Percentiles rank a stretch among this genome's conserved stretches.
These are phyloP conservation scores for Vannuccia rotundouncinata DNA, from an alignment of 2,888 invertebrate genomes.

Conservation along the genomic window DNA sequence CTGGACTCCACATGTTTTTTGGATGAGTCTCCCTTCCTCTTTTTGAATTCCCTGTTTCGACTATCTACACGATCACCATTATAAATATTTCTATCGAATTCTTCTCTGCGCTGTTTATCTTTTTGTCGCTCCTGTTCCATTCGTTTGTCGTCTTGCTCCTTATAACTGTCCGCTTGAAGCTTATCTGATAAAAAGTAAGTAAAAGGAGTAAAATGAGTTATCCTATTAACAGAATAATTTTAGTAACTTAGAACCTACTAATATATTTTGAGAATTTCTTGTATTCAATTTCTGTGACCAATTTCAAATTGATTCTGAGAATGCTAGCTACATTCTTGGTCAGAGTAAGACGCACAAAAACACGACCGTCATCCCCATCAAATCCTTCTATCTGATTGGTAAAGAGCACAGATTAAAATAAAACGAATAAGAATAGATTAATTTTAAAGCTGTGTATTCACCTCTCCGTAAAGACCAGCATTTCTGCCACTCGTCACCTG, in stretches of 20 bases:
- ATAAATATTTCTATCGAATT: not conserved
- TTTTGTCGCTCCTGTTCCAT: not conserved
- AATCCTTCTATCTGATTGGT: slow-evolving; percentile 47
- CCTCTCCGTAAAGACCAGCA: not conserved
- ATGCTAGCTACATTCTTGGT: slow-evolving; percentile 47
- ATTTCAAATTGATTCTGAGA: slow-evolving; percentile 71
- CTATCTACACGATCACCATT: not conserved
- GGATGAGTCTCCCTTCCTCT: too few species aligned
- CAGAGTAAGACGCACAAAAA: slow-evolving; percentile 50
- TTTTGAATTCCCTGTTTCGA: too few species aligned
- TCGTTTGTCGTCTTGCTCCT: not conserved
- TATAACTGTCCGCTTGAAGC: not conserved
- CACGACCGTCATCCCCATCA: slow-evolving; percentile 53
- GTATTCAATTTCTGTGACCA: slow-evolving; percentile 73
- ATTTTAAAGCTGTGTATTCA: not conserved
- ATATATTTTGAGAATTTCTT: slow-evolving; percentile 74
- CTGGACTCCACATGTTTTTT: too few species aligned
- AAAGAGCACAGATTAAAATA: not conserved
- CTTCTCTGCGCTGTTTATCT: not conserved
- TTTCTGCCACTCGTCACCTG: not conserved
- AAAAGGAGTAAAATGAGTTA: not conserved
- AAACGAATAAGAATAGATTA: not conserved
- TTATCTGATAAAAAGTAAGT: not conserved
- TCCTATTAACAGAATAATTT: not conserved
- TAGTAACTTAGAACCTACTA: too few species aligned